Conservation (phyloP, 2,113 vertebrate genomes). For the Cinclus mexicanus region DNA sequence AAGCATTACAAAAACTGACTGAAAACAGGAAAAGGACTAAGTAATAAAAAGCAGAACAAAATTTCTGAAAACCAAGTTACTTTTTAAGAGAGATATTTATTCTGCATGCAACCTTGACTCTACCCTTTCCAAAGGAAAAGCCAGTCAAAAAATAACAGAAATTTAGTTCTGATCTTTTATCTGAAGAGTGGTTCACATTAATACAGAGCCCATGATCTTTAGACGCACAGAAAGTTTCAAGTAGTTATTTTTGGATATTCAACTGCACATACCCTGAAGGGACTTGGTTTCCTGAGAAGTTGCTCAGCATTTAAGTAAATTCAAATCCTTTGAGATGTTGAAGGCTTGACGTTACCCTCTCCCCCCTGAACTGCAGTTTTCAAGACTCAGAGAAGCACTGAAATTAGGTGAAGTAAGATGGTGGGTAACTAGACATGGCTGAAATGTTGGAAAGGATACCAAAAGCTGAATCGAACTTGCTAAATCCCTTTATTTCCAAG, state of each 20-base stretch:
- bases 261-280: not conserved
- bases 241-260: not conserved
- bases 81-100: not conserved
- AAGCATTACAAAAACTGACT: not conserved
- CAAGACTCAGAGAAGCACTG: not conserved
- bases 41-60: slow-evolving; percentile 9
- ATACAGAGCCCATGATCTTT: not conserved
- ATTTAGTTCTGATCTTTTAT: not conserved
- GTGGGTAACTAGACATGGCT: not conserved
- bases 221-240: not conserved
- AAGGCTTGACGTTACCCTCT: not conserved
- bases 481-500: not conserved
- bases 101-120: not conserved
- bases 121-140: not conserved
- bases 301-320: not conserved
- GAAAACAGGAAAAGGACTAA: not conserved
- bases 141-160: not conserved
- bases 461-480: not conserved
- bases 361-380: not conserved
- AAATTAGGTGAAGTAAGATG: not conserved
- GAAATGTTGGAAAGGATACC: not conserved
- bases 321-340: not conserved
- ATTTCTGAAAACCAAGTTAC: not conserved
- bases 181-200: not conserved
- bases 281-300: slow-evolving; percentile 10